Evolutionary conservation across 2,888 invertebrate genomes (phyloP).

Genomic region (Colostygia pectinataria): DNA sequence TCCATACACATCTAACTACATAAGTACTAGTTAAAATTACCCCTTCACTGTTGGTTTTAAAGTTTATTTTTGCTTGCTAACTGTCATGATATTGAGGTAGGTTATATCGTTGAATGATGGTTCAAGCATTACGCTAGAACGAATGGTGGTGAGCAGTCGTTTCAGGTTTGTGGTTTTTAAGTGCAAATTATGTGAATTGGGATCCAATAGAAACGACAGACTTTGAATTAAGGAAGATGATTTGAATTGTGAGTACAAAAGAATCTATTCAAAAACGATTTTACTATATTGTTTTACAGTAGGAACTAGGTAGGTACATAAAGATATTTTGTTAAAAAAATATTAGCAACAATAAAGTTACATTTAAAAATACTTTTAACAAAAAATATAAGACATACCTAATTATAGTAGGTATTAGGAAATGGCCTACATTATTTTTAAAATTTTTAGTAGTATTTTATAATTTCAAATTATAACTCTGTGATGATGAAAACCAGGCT

Average conservation of each 20-base stretch:
- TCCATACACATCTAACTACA: conserved; percentile 3
- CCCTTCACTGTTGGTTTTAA: background rate
- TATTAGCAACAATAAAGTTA: no score
- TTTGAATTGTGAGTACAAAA: background rate
- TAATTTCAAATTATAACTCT: no score
- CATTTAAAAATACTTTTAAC: no score
- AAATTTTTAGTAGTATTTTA: no score
- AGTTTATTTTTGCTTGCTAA: conserved; percentile 8
- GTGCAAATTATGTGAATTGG: conserved; percentile 8
- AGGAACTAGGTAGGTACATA: conserved; percentile 6
- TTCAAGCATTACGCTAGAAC: conserved; percentile 30
- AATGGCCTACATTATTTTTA: no score
- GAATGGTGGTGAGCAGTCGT: conserved; percentile 30
- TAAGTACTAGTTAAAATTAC: conserved; percentile 3
- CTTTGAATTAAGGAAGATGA: background rate
- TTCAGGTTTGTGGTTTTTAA: conserved; percentile 13
- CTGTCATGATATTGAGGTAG: background rate
- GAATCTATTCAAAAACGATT: no score
- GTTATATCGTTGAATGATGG: conserved; percentile 17
- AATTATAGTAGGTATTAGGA: no score
- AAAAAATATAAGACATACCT: no score
- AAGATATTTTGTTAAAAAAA: background rate
- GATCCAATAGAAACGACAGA: background rate
- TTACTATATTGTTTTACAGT: no score
- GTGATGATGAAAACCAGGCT: no score